Percentiles rank a stretch among this genome's conserved stretches.
phyloP scores from a whole-genome alignment of 2,888 invertebrate species.

The Aphidius colemani region DNA sequence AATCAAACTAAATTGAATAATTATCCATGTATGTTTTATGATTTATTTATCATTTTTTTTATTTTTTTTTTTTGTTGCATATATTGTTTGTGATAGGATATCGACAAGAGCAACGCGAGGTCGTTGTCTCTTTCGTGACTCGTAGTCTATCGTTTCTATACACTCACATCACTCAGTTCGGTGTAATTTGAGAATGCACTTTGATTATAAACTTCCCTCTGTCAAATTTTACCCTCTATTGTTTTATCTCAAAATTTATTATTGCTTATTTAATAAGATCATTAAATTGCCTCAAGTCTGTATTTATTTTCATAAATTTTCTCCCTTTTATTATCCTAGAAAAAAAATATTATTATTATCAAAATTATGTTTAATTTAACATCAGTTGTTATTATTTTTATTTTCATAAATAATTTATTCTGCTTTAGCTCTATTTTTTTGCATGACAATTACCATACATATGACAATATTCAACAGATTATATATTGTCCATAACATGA shows the following conservation, averaged over 20 bases:
- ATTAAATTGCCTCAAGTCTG: constrained; percentile 8
- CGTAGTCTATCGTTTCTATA: constrained; percentile 6
- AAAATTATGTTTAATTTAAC: too few relatives aligned
- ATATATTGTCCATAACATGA: too few relatives aligned
- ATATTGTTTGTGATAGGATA: background rate
- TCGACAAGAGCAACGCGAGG: background rate
- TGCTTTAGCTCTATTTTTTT: too few relatives aligned
- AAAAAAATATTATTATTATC: too few relatives aligned
- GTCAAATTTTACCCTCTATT: background rate
- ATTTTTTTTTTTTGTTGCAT: background rate
- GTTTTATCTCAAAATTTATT: constrained; percentile 13
- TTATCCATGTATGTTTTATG: too few relatives aligned
- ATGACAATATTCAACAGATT: too few relatives aligned
- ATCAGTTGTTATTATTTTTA: background rate
- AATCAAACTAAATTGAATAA: too few relatives aligned
- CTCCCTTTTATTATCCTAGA: too few relatives aligned
- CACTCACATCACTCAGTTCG: background rate
- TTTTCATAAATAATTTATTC: background rate
- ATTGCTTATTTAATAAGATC: background rate
- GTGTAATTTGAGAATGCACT: constrained; percentile 13
- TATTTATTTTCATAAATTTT: too few relatives aligned
- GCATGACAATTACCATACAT: too few relatives aligned
- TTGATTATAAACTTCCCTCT: background rate
- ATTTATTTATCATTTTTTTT: too few relatives aligned
- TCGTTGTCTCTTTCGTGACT: constrained; percentile 19